phyloP scores from a whole-genome alignment of 2,113 vertebrate species.

The Limanda limanda region DNA sequence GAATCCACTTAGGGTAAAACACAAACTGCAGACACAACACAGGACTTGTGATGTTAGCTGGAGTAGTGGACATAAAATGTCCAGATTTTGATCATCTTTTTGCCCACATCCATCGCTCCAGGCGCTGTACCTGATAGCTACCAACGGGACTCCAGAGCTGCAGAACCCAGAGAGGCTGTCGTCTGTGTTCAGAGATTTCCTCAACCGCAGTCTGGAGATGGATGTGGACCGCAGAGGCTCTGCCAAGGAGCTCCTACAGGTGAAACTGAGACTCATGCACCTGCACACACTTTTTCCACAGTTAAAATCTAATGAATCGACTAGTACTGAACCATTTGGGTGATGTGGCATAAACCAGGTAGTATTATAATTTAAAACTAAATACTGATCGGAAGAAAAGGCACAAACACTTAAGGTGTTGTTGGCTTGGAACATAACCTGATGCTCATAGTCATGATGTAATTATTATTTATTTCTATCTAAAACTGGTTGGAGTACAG shows the following conservation, averaged over 20 bases:
- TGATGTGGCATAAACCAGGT: not conserved
- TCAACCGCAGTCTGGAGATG: constrained; percentile 98
- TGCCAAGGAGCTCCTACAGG: constrained; percentile 97
- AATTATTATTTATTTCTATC: no score
- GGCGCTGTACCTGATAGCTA: constrained; percentile 98
- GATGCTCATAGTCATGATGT: no score
- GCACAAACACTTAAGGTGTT: not conserved
- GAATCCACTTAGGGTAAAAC: constrained; percentile 97
- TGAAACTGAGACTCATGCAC: constrained; percentile 51
- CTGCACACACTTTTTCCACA: not conserved
- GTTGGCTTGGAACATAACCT: no score
- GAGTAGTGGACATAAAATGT: constrained; percentile 4
- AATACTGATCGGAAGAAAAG: not conserved
- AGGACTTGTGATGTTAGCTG: not conserved
- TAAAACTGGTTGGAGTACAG: no score
- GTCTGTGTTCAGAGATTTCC: constrained; percentile 95
- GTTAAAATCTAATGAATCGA: not conserved
- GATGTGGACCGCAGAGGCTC: constrained; percentile 97
- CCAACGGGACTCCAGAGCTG: constrained; percentile 96
- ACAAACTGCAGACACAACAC: not conserved
- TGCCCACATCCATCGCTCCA: constrained; percentile 52
- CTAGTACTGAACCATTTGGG: not conserved
- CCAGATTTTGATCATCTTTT: not conserved
- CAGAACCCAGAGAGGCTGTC: constrained; percentile 98
- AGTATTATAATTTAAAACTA: not conserved